A percentile compares a stretch with the other conserved stretches of the same genome.
phyloP scores from a whole-genome alignment of 2,113 vertebrate genomes.

The Apistogramma diplotaenia region DNA sequence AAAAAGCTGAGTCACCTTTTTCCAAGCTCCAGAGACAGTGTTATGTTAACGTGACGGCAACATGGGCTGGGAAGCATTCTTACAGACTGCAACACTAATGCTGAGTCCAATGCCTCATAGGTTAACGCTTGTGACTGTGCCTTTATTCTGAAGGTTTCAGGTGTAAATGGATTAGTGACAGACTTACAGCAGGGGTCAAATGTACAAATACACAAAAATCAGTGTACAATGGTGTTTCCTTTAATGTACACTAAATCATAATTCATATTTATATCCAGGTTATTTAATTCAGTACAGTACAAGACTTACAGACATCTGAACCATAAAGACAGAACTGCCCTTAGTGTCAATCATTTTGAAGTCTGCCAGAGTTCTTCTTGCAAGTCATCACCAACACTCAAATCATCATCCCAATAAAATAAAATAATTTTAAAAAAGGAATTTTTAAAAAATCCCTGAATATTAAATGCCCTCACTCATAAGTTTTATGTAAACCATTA shows the following conservation, averaged over 20 bases:
- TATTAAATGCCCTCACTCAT: neutral
- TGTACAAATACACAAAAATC: neutral
- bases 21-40: too few species aligned
- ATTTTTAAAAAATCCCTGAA: too few species aligned
- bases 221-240: neutral
- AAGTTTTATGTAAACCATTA: neutral
- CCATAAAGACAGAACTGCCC: neutral
- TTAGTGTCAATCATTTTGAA: neutral
- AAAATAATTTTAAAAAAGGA: neutral
- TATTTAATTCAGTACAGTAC: constrained; percentile 20
- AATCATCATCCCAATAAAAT: neutral
- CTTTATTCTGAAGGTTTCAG: neutral
- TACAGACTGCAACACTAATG: neutral
- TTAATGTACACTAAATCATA: constrained; percentile 21
- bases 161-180: neutral
- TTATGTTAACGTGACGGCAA: too few species aligned
- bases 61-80: too few species aligned
- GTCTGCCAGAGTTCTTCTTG: neutral
- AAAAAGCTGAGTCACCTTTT: too few species aligned
- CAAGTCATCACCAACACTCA: neutral
- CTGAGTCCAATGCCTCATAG: neutral
- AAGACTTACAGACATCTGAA: neutral
- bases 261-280: constrained; percentile 15
- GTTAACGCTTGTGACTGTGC: neutral
- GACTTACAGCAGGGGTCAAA: neutral